Base-by-base conservation (phyloP, 2,113 vertebrate genomes). In the Nothoprocta perdicaria region DNA sequence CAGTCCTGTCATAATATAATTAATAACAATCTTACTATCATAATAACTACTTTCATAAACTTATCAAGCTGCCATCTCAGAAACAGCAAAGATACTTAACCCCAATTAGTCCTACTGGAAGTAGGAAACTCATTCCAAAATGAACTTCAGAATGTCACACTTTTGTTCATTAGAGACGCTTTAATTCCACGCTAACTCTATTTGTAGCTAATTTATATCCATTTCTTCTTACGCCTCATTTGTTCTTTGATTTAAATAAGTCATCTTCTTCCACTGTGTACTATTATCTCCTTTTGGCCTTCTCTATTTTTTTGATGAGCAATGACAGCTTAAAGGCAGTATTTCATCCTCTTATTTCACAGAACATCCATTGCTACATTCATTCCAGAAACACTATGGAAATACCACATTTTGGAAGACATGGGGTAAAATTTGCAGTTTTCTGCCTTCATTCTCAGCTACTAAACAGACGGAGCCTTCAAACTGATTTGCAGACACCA, bases 21-120 rank as follows among this genome's bases (percentile, higher is more conserved):
- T 96, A 91, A 91, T 72, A 92, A 74, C 60, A 45, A 80, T 53
- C 67, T 89, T 85, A 89, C 77, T 80, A 75, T 63, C 50, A 83
- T 96, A 93, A 93, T 80, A 78, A 78, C 68, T 80, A 31, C 19
- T 26, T 27, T 94, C 65, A 69, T 41, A 85, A 89, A 89, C 14
- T 92, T 89, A 89, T 46, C 90, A 88, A 80, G 46, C 22, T 91
- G 67, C 73, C 80, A 78, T 80, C 88, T 86, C 55, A 77, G 61
- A 63, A 89, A 50, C 22, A 80, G 52, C 80, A 85, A 90, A 89
- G 94, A 74, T 16, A 63, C 89, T 94, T 95, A 92, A 95, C 90
- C 90, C 65, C 76, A 95, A 92, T 95, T 94, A 95, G 83, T 92
- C 41, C 27, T 83, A 6, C 6, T 60, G 65, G 63, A 83, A 92